Base-by-base conservation (phyloP, 2,888 invertebrate genomes). In the Metacarcinus magister region DNA sequence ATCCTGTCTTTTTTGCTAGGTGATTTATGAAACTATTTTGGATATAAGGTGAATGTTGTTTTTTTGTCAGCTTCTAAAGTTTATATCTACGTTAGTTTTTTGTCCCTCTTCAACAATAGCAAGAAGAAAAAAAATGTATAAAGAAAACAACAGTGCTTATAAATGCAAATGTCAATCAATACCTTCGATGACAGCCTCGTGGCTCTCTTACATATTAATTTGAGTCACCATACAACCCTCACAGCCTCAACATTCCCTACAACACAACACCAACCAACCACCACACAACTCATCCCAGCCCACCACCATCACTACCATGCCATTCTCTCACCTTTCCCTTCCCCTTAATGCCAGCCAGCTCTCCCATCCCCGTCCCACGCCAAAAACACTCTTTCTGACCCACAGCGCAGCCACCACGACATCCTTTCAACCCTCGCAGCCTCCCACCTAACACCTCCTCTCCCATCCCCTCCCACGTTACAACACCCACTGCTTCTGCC, bases 361-460 rank as follows among this genome's bases (percentile, higher is more conserved):
- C 32, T 19, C 87, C 39, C 39, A 32, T 32, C 87, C 39, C 39
- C 39, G 32, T 87, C 75, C 75, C 75, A 82, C 87, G 19, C 32
- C 87, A 87, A 32, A 87, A 39, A 19, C 87, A 87, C 39, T 32
- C 32, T 39, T 87, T 87, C 87, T 87, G 87, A 32, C 87, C 39
- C 39, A 39, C 87, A 87, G n/a, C 87, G 32, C 87, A 32, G 16
- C 39, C 87, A 32, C 87, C 87, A 19, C 16, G 87, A 13, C 87
- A 87, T 39, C 39, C 32, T 16, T 39, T 32, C 87, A 87, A n/a
- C 87, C 87, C 87, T 87, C 19, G 87, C 87, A 87, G 39, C 39
- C 87, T 87, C 87, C 87, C 87, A 87, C 39, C 28, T 39, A 16
- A 32, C 87, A 87, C 87, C 87, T 75, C 75, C 87, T 23, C 16